Evolutionary conservation across 1,140 invertebrate genomes (phyloP).

Genomic region (Brachionus angularis): DNA sequence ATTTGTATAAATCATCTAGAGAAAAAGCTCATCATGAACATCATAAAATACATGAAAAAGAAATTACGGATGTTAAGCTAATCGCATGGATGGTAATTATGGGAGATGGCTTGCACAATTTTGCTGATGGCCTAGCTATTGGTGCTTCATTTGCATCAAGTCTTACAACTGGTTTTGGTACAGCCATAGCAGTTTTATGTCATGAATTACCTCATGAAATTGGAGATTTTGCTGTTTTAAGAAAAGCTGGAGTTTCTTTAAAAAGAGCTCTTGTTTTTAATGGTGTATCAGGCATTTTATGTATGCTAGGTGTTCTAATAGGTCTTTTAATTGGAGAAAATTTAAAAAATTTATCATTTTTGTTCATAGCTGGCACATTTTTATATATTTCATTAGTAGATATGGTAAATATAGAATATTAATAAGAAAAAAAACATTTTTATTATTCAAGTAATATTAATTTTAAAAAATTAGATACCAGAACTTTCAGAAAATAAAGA

Average conservation of each 20-base stretch:
- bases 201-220: slow-evolving; percentile 51
- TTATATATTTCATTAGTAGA: slow-evolving; percentile 89
- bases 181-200: slow-evolving; percentile 49
- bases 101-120: slow-evolving; percentile 56
- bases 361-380: slow-evolving; percentile 82
- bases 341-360: slow-evolving; percentile 79
- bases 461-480: slow-evolving; percentile 1
- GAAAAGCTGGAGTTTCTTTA: neutral
- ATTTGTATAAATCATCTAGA: slow-evolving; percentile 3
- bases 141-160: slow-evolving; percentile 46
- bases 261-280: slow-evolving; percentile 30
- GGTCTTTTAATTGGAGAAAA: slow-evolving; percentile 74
- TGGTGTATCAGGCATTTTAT: slow-evolving; percentile 73
- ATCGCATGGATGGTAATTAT: slow-evolving; percentile 47
- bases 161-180: slow-evolving; percentile 46
- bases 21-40: slow-evolving; percentile 36
- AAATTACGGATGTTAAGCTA: neutral
- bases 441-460: neutral
- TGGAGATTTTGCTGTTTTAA: slow-evolving; percentile 45
- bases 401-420: slow-evolving; percentile 66
- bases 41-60: slow-evolving; percentile 19
- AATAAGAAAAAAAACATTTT: neutral
- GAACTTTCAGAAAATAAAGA: slow-evolving; percentile 4
- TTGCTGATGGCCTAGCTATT: slow-evolving; percentile 49
- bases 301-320: slow-evolving; percentile 77